Conservation (phyloP, 1,140 invertebrate genomes). For the Caligus rogercresseyi region DNA sequence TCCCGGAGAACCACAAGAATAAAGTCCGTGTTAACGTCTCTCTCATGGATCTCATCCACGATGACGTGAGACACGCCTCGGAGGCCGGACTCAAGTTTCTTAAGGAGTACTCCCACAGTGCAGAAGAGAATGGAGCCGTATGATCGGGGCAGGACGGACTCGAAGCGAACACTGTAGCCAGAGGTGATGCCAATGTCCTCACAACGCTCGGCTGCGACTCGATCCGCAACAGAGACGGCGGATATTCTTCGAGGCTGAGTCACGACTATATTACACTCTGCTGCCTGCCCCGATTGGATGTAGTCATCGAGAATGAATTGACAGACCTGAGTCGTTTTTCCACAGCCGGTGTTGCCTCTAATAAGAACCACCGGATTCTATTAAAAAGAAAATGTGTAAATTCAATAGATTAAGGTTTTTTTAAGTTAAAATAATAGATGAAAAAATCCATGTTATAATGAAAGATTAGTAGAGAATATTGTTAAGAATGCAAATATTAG, state of each 20-base stretch:
- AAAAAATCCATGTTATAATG: neutral
- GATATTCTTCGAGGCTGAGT: conserved; percentile 88
- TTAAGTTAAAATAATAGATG: no score
- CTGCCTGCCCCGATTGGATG: conserved; percentile 59
- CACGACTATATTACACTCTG: conserved; percentile 67
- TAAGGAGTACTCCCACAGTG: conserved; percentile 74
- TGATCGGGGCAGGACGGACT: conserved; percentile 65
- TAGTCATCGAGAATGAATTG: conserved; percentile 94
- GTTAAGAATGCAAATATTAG: no score
- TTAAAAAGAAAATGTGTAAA: no score
- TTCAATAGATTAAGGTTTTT: no score
- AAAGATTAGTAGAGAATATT: neutral
- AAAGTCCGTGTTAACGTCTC: conserved; percentile 92
- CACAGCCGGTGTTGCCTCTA: conserved; percentile 82
- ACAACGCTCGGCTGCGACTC: conserved; percentile 65
- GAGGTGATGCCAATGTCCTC: conserved; percentile 62
- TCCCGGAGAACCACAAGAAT: conserved; percentile 79
- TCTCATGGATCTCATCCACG: conserved; percentile 92
- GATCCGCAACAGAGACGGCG: conserved; percentile 77
- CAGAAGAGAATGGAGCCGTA: conserved; percentile 87
- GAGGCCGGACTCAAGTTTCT: conserved; percentile 70
- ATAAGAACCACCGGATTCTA: conserved; percentile 66
- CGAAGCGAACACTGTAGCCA: conserved; percentile 81
- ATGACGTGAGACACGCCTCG: conserved; percentile 75
- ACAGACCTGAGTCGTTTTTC: conserved; percentile 59